Conservation (phyloP, 2,797 vertebrate genomes). For the Chiropotes sagulatus region DNA sequence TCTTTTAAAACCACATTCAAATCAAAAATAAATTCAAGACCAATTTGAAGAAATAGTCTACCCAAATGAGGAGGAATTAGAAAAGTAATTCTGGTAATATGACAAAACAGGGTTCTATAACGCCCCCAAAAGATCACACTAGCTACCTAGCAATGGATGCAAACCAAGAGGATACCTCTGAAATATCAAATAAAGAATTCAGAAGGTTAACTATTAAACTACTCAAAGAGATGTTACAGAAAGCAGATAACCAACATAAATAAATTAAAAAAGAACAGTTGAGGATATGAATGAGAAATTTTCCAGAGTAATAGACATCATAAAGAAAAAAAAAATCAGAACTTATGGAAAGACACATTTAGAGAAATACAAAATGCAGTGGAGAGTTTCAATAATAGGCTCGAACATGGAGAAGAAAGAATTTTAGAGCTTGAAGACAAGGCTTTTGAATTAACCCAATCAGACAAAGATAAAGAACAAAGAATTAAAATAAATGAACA, state of each 20-base stretch:
- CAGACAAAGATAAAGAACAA: neutral
- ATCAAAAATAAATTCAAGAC: neutral
- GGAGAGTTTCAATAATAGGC: neutral
- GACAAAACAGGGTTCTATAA: neutral
- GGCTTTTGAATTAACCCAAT: neutral
- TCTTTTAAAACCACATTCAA: neutral
- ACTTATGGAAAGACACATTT: neutral
- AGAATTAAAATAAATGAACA: neutral
- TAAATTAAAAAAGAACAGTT: neutral
- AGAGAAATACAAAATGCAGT: neutral
- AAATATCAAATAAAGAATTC: neutral
- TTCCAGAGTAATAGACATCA: neutral
- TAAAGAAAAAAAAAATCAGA: neutral
- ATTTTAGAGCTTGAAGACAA: neutral
- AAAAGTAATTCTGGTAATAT: neutral
- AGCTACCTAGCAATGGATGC: neutral
- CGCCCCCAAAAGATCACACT: neutral
- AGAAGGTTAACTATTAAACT: neutral
- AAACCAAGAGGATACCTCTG: neutral
- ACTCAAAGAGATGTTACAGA: neutral
- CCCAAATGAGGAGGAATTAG: neutral
- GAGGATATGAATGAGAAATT: neutral
- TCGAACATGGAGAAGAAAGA: neutral
- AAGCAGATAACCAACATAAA: neutral
- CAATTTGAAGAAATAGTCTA: neutral